Percentiles rank a stretch among this genome's conserved stretches.
Conservation (phyloP, 2,797 vertebrate species). For the Bovichtus variegatus region DNA sequence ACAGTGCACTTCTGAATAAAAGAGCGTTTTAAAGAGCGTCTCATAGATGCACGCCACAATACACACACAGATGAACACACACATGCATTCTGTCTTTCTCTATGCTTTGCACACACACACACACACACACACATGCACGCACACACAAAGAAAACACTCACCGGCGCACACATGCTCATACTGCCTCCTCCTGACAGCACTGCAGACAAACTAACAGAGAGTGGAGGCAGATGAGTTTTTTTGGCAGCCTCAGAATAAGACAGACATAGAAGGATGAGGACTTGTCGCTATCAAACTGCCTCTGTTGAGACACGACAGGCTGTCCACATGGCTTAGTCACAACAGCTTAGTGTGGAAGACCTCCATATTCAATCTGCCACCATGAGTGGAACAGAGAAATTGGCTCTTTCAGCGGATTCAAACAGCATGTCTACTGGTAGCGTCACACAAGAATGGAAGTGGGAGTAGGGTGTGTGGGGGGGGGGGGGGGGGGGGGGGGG, state of each 20-base stretch:
- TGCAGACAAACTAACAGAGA: conserved; percentile 75
- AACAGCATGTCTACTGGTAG: conserved; percentile 37
- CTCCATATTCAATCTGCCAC: conserved; percentile 59
- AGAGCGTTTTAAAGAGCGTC: conserved; percentile 78
- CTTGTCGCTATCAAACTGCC: conserved; percentile 76
- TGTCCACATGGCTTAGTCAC: conserved; percentile 75
- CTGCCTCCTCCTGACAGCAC: conserved; percentile 70
- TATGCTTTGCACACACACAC: neutral
- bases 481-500: neutral
- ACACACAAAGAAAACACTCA: no score
- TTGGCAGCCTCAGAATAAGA: conserved; percentile 74
- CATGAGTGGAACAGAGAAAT: conserved; percentile 48
- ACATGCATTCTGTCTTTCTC: conserved; percentile 21
- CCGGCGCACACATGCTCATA: conserved; percentile 34
- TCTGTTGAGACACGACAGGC: conserved; percentile 75
- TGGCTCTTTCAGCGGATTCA: conserved; percentile 47
- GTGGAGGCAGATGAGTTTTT: conserved; percentile 77
- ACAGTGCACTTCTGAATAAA: conserved; percentile 79
- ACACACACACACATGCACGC: conserved; percentile 4
- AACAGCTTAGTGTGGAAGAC: conserved; percentile 57
- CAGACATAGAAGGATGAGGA: conserved; percentile 67
- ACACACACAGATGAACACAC: conserved; percentile 46
- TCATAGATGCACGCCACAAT: conserved; percentile 61
- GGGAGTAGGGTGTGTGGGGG: neutral
- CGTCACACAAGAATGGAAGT: conserved; percentile 31